Percentiles rank a stretch among this genome's conserved stretches.
These are phyloP conservation scores for Apamea sordens DNA, from an alignment of 2,888 invertebrate species.

Conservation along the genomic window DNA sequence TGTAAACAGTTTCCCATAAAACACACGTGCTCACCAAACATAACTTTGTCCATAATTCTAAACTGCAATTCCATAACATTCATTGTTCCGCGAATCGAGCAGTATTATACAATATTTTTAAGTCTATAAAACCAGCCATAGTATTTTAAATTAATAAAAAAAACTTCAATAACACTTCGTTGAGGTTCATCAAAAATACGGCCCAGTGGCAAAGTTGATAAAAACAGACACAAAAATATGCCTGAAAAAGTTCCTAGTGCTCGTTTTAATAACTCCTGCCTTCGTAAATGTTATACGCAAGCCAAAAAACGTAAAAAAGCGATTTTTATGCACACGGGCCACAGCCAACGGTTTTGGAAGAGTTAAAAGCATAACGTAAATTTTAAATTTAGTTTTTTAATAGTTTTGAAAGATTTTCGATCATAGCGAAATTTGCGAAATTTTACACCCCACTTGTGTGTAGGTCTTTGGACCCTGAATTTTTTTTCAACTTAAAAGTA, in stretches of 20 bases:
- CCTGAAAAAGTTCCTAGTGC: slow-evolving; percentile 17
- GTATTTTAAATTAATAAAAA: slow-evolving; percentile 13
- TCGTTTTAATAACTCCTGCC: slow-evolving; percentile 33
- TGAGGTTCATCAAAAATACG: slow-evolving; percentile 27
- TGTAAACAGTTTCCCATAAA: no score
- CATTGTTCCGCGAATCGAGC: not conserved
- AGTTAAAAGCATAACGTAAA: not conserved
- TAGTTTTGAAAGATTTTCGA: not conserved
- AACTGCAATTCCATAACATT: not conserved
- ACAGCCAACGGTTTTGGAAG: not conserved
- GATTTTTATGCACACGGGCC: slow-evolving; percentile 23
- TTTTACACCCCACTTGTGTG: not conserved
- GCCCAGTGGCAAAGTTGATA: slow-evolving; percentile 15
- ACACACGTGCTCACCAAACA: not conserved
- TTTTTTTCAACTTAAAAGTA: not conserved
- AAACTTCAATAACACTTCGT: not conserved
- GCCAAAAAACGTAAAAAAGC: slow-evolving; percentile 26
- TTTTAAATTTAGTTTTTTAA: not conserved
- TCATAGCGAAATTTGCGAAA: not conserved
- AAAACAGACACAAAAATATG: slow-evolving; percentile 24
- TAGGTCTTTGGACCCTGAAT: not conserved
- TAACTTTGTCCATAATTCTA: not conserved
- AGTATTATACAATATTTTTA: slow-evolving; percentile 6
- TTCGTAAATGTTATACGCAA: slow-evolving; percentile 26
- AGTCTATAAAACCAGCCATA: not conserved